Conservation (phyloP, 2,113 vertebrate species). For the Lontra canadensis region DNA sequence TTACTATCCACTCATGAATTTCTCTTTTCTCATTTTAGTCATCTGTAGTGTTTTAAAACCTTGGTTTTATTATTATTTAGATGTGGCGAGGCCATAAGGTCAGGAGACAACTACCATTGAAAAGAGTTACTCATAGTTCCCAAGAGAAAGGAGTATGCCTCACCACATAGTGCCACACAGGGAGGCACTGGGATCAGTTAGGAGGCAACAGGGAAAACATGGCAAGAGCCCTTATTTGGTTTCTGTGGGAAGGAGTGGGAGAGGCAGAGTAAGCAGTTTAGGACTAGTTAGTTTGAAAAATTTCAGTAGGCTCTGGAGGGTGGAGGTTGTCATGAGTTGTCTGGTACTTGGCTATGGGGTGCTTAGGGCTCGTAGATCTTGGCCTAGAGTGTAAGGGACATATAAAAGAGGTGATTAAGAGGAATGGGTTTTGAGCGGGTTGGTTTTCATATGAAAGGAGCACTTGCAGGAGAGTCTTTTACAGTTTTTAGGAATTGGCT, state of each 20-base stretch:
- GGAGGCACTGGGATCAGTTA: background rate
- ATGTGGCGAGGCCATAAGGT: background rate
- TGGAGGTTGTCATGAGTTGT: background rate
- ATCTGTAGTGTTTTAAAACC: background rate
- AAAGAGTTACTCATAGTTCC: background rate
- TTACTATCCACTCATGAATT: background rate
- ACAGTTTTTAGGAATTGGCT: background rate
- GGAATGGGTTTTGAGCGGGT: background rate
- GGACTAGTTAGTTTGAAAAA: background rate
- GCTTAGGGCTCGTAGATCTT: background rate
- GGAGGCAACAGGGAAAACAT: background rate
- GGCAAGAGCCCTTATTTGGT: background rate
- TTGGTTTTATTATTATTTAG: background rate
- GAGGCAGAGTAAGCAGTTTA: background rate
- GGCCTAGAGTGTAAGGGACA: background rate
- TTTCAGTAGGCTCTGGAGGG: background rate
- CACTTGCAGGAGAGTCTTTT: background rate
- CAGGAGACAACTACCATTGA: background rate
- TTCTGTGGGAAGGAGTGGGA: background rate
- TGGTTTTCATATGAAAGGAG: background rate
- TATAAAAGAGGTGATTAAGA: background rate
- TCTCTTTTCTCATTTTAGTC: background rate
- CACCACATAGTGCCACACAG: background rate
- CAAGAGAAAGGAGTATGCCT: background rate
- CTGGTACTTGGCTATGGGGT: background rate